phyloP scores from a whole-genome alignment of 2,888 invertebrate species.

The Eledona agricola region DNA sequence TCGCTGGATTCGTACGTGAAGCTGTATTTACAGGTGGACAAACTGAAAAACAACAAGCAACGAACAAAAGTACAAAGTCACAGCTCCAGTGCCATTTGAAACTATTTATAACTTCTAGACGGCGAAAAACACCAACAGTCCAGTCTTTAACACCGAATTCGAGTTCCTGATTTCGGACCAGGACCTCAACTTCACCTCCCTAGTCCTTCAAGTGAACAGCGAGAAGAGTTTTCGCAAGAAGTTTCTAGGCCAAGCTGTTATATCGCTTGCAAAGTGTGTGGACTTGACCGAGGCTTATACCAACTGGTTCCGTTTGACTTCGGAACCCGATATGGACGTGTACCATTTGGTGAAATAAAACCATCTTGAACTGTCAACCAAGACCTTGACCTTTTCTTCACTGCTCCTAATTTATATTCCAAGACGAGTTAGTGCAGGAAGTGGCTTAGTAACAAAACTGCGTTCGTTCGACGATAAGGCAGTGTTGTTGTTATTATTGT shows the following conservation, averaged over 20 bases:
- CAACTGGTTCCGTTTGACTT: slow-evolving; percentile 74
- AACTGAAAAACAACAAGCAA: slow-evolving; percentile 83
- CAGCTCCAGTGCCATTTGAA: neutral
- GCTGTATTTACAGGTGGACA: slow-evolving; percentile 83
- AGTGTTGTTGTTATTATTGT: no score
- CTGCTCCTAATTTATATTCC: no score
- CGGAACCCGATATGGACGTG: slow-evolving; percentile 37
- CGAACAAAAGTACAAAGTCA: slow-evolving; percentile 68
- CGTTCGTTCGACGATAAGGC: no score
- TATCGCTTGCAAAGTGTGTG: slow-evolving; percentile 70
- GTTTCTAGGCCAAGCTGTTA: slow-evolving; percentile 77
- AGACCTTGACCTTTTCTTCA: no score
- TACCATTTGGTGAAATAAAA: slow-evolving; percentile 24
- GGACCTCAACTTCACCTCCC: slow-evolving; percentile 77
- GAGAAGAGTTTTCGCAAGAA: slow-evolving; percentile 86
- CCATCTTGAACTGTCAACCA: neutral
- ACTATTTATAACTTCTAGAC: slow-evolving; percentile 5
- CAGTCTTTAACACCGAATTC: slow-evolving; percentile 88
- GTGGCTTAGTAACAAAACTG: no score
- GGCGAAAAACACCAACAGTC: slow-evolving; percentile 87
- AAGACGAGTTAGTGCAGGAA: no score
- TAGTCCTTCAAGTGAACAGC: slow-evolving; percentile 87
- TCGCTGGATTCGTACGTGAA: slow-evolving; percentile 84
- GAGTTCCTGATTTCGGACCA: slow-evolving; percentile 85
- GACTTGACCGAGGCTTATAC: slow-evolving; percentile 77